A percentile compares a stretch with the other conserved stretches of the same genome.
These are phyloP conservation scores for Petromus typicus DNA, from an alignment of 2,113 vertebrate genomes.

Conservation along the genomic window DNA sequence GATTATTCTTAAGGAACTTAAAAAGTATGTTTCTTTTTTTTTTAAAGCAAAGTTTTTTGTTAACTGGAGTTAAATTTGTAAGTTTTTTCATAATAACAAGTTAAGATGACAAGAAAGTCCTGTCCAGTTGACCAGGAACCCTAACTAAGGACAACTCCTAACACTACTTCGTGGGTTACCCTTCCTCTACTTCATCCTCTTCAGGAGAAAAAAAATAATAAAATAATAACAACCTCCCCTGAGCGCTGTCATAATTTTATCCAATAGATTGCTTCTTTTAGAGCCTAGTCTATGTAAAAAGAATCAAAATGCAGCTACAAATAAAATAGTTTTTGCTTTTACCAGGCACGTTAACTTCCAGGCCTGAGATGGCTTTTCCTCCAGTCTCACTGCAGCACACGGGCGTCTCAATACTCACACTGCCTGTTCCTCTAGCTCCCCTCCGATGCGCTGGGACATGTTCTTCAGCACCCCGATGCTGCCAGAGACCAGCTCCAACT, in stretches of 20 bases:
- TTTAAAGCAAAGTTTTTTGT: conserved; percentile 17
- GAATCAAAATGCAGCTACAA: conserved; percentile 13
- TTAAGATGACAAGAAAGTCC: conserved; percentile 11
- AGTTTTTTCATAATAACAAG: conserved; percentile 6
- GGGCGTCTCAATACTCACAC: conserved; percentile 90
- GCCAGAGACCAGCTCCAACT: conserved; percentile 98
- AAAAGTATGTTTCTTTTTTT: conserved; percentile 11
- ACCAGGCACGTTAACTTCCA: not conserved
- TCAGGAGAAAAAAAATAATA: not conserved
- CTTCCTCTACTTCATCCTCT: not conserved
- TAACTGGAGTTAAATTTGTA: not conserved
- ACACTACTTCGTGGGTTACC: not conserved
- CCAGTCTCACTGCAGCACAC: accelerated
- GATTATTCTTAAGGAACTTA: not conserved
- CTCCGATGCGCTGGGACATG: conserved; percentile 98
- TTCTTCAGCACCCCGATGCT: conserved; percentile 98
- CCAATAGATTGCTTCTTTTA: conserved; percentile 37
- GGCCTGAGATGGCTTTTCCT: not conserved
- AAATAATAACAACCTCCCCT: not conserved
- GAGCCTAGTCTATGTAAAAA: not conserved
- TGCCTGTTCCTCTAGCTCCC: conserved; percentile 97
- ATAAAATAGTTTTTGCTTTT: not conserved
- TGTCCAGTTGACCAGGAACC: not conserved
- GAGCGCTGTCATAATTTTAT: conserved; percentile 15
- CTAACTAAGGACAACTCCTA: not conserved